A percentile compares a stretch with the other conserved stretches of the same genome.
phyloP scores from a whole-genome alignment of 1,140 invertebrate species.

The Nasonia giraulti region DNA sequence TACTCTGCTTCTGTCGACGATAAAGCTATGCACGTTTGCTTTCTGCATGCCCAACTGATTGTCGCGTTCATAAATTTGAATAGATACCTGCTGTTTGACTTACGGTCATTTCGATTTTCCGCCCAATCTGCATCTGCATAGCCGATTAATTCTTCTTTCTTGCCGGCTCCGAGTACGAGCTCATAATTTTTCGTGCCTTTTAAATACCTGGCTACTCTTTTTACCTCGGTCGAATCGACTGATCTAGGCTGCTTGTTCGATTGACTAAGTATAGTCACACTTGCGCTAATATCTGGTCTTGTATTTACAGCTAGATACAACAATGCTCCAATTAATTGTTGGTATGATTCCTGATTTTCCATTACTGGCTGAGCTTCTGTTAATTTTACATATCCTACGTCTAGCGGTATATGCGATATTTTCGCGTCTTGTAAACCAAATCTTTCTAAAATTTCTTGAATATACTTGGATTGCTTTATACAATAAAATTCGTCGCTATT shows the following conservation, averaged over 20 bases:
- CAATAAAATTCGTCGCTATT: background rate
- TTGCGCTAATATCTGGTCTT: slow-evolving; percentile 46
- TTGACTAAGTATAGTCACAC: slow-evolving; percentile 58
- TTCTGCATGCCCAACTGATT: no score
- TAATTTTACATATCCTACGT: background rate
- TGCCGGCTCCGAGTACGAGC: background rate
- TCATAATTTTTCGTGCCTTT: slow-evolving; percentile 52
- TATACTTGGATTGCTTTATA: background rate
- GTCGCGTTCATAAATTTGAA: no score
- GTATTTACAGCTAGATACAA: background rate
- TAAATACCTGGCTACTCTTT: slow-evolving; percentile 55
- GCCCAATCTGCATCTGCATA: slow-evolving; percentile 56
- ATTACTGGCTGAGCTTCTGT: background rate
- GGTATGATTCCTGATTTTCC: background rate
- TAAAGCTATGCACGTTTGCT: no score
- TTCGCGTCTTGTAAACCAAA: slow-evolving; percentile 2
- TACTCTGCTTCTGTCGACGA: no score
- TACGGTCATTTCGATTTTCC: slow-evolving; percentile 44
- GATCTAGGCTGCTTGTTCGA: slow-evolving; percentile 48
- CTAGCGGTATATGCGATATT: background rate
- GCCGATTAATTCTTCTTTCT: slow-evolving; percentile 34
- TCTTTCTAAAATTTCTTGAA: background rate
- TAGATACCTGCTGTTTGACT: background rate
- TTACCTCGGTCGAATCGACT: slow-evolving; percentile 54
- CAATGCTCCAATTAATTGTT: slow-evolving; percentile 10